Evolutionary conservation across 2,113 vertebrate species (phyloP).

Genomic region (Australoheros scitulus): DNA sequence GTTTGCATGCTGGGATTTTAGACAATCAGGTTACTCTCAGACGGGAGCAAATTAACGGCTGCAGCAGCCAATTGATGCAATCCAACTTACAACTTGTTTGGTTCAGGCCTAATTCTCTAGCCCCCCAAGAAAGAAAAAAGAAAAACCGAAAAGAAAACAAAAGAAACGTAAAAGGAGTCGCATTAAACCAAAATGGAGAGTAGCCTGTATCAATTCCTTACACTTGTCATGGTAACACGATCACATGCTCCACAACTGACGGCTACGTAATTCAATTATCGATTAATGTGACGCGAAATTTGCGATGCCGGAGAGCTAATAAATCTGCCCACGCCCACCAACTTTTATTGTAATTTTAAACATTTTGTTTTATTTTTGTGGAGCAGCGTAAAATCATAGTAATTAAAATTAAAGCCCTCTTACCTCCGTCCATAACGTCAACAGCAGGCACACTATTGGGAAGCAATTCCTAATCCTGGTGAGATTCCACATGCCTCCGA

Average conservation of each 20-base stretch:
- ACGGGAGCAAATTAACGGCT: conserved; percentile 5
- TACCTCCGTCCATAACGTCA: conserved; percentile 83
- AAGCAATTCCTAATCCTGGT: conserved; percentile 80
- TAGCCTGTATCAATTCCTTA: conserved; percentile 35
- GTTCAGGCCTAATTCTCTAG: conserved; percentile 37
- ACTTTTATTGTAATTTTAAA: conserved; percentile 68
- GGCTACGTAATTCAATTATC: conserved; percentile 75
- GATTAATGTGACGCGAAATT: conserved; percentile 62
- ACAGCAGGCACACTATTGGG: conserved; percentile 78
- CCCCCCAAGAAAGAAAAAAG: not conserved
- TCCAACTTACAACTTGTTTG: conserved; percentile 42
- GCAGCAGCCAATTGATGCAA: conserved; percentile 10
- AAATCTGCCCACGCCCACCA: conserved; percentile 69
- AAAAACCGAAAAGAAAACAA: not conserved
- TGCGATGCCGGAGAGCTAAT: conserved; percentile 32
- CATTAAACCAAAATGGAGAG: conserved; percentile 44
- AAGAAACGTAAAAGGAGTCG: not conserved
- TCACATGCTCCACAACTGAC: conserved; percentile 72
- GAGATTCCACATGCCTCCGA: conserved; percentile 84
- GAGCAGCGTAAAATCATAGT: not conserved
- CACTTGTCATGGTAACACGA: conserved; percentile 70
- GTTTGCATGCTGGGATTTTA: conserved; percentile 2
- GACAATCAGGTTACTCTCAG: conserved; percentile 22
- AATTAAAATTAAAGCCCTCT: conserved; percentile 42
- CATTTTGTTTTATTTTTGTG: conserved; percentile 2